A percentile compares a stretch with the other conserved stretches of the same genome.
phyloP scores from a whole-genome alignment of 2,888 invertebrate genomes.

The Sphaerophoria rueppellii region DNA sequence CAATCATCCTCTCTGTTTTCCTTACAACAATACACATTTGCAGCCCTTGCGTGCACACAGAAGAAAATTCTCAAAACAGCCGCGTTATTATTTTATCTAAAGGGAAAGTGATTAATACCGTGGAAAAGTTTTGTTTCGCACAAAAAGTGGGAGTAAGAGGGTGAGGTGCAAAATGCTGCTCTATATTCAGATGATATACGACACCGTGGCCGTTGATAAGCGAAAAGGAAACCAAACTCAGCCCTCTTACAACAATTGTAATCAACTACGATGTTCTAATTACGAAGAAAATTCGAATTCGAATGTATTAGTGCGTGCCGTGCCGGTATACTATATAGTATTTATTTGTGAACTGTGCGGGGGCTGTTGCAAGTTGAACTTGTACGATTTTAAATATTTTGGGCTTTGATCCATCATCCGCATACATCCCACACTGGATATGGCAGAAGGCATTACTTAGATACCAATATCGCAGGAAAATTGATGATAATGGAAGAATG shows the following conservation, averaged over 20 bases:
- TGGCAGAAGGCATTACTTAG: neutral
- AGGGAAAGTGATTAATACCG: slow-evolving; percentile 72
- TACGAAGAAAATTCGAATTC: slow-evolving; percentile 63
- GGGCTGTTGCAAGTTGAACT: slow-evolving; percentile 41
- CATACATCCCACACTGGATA: neutral
- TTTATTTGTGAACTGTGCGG: slow-evolving; percentile 41
- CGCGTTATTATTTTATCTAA: slow-evolving; percentile 49
- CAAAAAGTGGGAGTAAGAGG: slow-evolving; percentile 27
- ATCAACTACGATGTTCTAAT: slow-evolving; percentile 72
- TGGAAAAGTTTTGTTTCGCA: slow-evolving; percentile 67
- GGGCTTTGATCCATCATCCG: slow-evolving; percentile 51
- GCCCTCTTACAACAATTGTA: slow-evolving; percentile 62
- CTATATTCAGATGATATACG: slow-evolving; percentile 61
- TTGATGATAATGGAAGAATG: neutral
- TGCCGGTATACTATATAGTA: slow-evolving; percentile 33
- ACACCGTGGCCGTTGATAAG: slow-evolving; percentile 57
- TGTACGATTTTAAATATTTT: slow-evolving; percentile 56
- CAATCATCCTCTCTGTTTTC: slow-evolving; percentile 54
- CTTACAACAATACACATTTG: slow-evolving; percentile 5
- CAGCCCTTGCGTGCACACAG: slow-evolving; percentile 34
- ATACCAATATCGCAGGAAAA: slow-evolving; percentile 45
- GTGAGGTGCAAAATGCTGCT: slow-evolving; percentile 24
- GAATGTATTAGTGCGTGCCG: neutral
- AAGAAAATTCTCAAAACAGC: slow-evolving; percentile 36
- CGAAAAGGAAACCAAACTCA: slow-evolving; percentile 44